Evolutionary conservation across 2,888 invertebrate species (phyloP).

Genomic region (Eulithis prunata): DNA sequence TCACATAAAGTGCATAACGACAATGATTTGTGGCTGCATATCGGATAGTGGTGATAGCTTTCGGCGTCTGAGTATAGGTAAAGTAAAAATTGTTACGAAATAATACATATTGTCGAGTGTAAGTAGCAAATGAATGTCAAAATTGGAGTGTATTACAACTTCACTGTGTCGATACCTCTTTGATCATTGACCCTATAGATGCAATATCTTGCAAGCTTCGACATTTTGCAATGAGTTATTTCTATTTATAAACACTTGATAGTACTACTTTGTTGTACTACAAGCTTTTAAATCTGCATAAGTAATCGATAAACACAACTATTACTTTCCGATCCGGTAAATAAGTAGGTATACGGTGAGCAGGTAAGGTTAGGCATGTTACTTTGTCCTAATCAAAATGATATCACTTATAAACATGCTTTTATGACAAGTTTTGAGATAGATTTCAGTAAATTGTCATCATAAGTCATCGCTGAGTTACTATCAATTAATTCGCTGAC

Average conservation of each 20-base stretch:
- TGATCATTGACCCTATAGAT: not conserved
- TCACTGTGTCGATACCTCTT: no score
- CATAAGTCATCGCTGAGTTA: not conserved
- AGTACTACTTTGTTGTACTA: no score
- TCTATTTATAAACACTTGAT: no score
- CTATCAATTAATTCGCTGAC: conserved; percentile 7
- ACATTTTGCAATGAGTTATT: not conserved
- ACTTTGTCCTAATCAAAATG: not conserved
- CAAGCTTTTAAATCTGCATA: no score
- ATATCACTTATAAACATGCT: not conserved
- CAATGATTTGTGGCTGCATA: conserved; percentile 47
- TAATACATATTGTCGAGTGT: no score
- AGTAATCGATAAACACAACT: no score
- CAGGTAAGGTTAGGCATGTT: not conserved
- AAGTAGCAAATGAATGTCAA: no score
- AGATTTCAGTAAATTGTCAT: not conserved
- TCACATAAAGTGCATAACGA: conserved; percentile 4
- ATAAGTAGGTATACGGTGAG: not conserved
- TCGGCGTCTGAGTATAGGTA: conserved; percentile 47
- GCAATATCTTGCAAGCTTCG: not conserved
- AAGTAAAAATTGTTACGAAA: conserved; percentile 26
- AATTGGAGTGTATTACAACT: not conserved
- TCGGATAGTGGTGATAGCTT: conserved; percentile 43
- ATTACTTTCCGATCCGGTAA: no score
- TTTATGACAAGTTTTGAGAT: no score